phyloP scores from a whole-genome alignment of 2,113 vertebrate genomes.

The Forbesichthys agassizii region DNA sequence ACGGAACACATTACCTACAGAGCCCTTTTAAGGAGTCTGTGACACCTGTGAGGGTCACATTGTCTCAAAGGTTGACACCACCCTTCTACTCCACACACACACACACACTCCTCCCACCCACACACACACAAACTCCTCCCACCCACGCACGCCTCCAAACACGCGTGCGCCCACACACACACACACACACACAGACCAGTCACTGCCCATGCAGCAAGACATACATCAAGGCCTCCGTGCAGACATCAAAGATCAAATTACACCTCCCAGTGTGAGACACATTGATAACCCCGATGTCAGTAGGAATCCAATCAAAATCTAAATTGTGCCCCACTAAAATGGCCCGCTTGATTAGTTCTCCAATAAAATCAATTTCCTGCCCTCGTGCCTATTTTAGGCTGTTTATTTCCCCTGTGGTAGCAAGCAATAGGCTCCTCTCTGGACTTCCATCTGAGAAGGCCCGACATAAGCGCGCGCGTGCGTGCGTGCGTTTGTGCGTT shows the following conservation, averaged over 20 bases:
- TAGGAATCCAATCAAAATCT: conserved; percentile 80
- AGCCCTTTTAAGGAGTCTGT: too few relatives aligned
- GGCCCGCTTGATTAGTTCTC: conserved; percentile 79
- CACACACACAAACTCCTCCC: background rate
- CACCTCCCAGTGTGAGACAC: conserved; percentile 70
- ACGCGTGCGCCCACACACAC: background rate
- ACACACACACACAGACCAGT: conserved; percentile 36
- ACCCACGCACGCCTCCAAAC: conserved; percentile 38
- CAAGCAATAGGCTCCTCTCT: conserved; percentile 64
- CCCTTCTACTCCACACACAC: background rate
- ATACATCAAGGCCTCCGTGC: conserved; percentile 68
- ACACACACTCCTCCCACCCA: background rate
- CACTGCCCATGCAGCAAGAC: conserved; percentile 64
- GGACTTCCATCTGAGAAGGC: conserved; percentile 59
- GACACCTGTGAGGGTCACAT: too few relatives aligned
- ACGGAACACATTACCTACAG: background rate
- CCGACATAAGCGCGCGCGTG: conserved; percentile 32
- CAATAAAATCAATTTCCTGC: conserved; percentile 82
- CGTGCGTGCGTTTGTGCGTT: too few relatives aligned
- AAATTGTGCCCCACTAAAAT: conserved; percentile 77
- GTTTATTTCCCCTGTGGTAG: conserved; percentile 81
- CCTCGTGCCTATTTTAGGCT: conserved; percentile 74
- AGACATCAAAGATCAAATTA: conserved; percentile 80
- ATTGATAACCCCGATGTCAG: conserved; percentile 79
- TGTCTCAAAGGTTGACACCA: background rate